Conservation (phyloP, 2,113 vertebrate species). For the Delphinus delphis region DNA sequence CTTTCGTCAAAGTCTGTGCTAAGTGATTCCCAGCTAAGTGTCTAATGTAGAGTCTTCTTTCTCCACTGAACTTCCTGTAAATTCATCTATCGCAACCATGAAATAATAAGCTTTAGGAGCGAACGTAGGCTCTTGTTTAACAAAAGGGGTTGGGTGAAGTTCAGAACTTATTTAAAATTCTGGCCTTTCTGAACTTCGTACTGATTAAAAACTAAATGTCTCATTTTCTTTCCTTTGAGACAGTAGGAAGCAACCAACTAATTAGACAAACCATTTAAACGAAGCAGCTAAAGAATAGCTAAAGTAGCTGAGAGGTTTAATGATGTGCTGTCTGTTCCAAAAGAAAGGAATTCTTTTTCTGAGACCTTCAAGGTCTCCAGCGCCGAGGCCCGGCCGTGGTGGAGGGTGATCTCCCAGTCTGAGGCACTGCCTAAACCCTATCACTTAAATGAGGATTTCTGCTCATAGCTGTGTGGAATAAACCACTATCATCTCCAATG, state of each 20-base stretch:
- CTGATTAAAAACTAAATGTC: not conserved
- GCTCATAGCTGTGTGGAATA: not conserved
- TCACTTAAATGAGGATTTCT: not conserved
- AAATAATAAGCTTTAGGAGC: not conserved
- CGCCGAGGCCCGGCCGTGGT: not conserved
- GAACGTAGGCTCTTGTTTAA: not conserved
- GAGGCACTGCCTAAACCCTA: not conserved
- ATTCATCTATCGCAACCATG: not conserved
- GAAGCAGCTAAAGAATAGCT: not conserved
- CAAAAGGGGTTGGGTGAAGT: not conserved
- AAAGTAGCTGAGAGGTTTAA: not conserved
- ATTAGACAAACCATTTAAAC: not conserved
- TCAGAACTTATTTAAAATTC: not conserved
- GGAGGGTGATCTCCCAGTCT: too few relatives aligned
- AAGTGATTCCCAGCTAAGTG: not conserved
- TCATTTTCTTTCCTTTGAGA: not conserved
- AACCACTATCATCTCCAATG: not conserved
- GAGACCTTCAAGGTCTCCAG: not conserved
- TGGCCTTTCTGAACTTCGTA: not conserved
- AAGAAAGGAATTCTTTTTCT: not conserved
- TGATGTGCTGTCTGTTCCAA: not conserved
- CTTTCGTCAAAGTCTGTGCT: not conserved
- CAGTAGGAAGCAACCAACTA: not conserved
- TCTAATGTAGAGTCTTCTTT: not conserved
- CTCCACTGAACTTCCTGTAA: not conserved